phyloP scores from a whole-genome alignment of 2,888 invertebrate species.

The Limenitis camilla region DNA sequence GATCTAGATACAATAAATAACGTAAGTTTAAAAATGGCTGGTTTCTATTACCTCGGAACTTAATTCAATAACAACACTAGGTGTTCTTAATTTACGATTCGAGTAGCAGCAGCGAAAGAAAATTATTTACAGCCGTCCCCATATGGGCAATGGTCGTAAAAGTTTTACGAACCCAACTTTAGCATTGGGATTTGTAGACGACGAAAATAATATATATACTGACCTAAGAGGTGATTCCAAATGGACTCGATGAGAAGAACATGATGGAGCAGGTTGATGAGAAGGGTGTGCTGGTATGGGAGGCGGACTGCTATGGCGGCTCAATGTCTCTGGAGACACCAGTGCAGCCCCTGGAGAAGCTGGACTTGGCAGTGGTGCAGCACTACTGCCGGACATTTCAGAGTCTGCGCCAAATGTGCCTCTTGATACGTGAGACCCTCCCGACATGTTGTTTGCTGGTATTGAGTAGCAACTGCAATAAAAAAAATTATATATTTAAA shows the following conservation, averaged over 20 bases:
- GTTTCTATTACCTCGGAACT: no score
- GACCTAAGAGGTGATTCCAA: constrained; percentile 73
- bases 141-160: no score
- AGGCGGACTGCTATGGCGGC: constrained; percentile 77
- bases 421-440: constrained; percentile 74
- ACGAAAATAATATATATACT: background rate
- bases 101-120: no score
- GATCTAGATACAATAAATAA: no score
- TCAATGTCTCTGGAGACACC: constrained; percentile 83
- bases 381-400: constrained; percentile 67
- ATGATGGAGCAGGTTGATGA: constrained; percentile 66
- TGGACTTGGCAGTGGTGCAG: constrained; percentile 81
- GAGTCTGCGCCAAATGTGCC: constrained; percentile 64
- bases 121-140: no score
- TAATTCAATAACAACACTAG: no score
- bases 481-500: no score
- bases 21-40: no score
- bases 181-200: no score
- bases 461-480: constrained; percentile 74
- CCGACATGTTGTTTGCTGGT: constrained; percentile 78
- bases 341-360: constrained; percentile 83
- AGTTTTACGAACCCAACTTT: no score
- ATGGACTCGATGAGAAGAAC: constrained; percentile 71
- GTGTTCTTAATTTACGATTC: no score
- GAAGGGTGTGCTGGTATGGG: constrained; percentile 72